A percentile compares a stretch with the other conserved stretches of the same genome.
Evolutionary conservation across 2,888 invertebrate species (phyloP).

Genomic region (Chironomus riparius): DNA sequence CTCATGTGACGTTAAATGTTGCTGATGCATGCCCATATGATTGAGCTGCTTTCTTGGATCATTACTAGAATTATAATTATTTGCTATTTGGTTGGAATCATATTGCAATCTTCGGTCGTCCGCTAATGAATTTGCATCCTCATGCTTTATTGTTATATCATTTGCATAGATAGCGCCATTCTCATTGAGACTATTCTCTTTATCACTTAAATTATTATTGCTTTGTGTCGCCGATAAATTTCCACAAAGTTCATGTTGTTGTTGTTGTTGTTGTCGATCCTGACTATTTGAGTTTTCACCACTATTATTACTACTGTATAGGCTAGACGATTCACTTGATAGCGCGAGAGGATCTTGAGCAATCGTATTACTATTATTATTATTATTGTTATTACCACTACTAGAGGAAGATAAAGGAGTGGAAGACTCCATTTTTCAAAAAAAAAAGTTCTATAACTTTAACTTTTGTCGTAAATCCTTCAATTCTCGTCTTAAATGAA

Average conservation of each 20-base stretch:
- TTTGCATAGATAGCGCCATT: slow-evolving; percentile 1
- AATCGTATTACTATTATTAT: slow-evolving; percentile 1
- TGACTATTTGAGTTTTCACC: not conserved
- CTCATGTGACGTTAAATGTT: slow-evolving; percentile 1
- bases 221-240: not conserved
- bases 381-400: no score
- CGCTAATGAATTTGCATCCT: not conserved
- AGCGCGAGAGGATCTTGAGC: slow-evolving; percentile 26
- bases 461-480: not conserved
- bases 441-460: not conserved
- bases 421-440: slow-evolving; percentile 23
- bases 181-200: slow-evolving; percentile 9
- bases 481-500: not conserved
- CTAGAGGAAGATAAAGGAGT: slow-evolving; percentile 12
- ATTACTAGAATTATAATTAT: not conserved
- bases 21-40: not conserved
- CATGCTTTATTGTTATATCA: slow-evolving; percentile 16
- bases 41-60: slow-evolving; percentile 11
- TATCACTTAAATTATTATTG: not conserved
- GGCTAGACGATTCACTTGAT: not conserved
- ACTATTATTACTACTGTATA: not conserved
- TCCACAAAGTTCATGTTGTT: not conserved
- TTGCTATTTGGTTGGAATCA: slow-evolving; percentile 18
- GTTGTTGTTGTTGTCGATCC: not conserved
- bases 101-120: slow-evolving; percentile 17